Base-by-base conservation (phyloP, 2,113 vertebrate species). In the Kryptolebias marmoratus region DNA sequence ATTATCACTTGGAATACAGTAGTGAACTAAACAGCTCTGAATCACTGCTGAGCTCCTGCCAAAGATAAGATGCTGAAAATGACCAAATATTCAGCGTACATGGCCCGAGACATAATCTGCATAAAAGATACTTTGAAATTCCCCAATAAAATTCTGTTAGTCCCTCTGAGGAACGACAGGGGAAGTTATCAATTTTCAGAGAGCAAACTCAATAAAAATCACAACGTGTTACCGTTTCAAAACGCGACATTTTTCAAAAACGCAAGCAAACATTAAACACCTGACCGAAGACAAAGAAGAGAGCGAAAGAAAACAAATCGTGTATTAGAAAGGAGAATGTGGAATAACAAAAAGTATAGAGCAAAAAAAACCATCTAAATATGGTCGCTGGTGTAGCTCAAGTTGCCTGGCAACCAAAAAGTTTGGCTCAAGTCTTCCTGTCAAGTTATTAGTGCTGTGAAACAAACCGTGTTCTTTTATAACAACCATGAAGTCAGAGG, bases 361-460 rank as follows among this genome's bases (percentile, higher is more conserved):
- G 59, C 53, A 66, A 64, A 36, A 75, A 72, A 83, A 77, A 80
- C 15, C 81, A 68, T 76, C 84, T 79, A 78, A 77, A 75, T 77
- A 83, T 2, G 54, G 82, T 64, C 12, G 7, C 58, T 18, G 68
- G 63, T 80, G 83, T 74, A 15, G n/a, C 61, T 73, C 36, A 63
- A 84, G 88, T 89, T 85, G 78, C 87, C 73, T 76, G 79, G 87
- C 83, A 89, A 91, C 87, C 44, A 27, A 61, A 84, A 88, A 77
- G 71, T 88, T 90, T 89, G 85, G 73, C 82, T 70, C 49, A 27
- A 73, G 50, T 76, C 70, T 78, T 47, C 49, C 48, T 64, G 67
- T 57, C 69, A 73, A 80, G 74, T 85, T 76, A 69, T 86, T 86
- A 81, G 72, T 68, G 56, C 77, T 73, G 69, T 83, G 83, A 83